Conservation (phyloP, 2,888 invertebrate species). For the Agrotis clavis region DNA sequence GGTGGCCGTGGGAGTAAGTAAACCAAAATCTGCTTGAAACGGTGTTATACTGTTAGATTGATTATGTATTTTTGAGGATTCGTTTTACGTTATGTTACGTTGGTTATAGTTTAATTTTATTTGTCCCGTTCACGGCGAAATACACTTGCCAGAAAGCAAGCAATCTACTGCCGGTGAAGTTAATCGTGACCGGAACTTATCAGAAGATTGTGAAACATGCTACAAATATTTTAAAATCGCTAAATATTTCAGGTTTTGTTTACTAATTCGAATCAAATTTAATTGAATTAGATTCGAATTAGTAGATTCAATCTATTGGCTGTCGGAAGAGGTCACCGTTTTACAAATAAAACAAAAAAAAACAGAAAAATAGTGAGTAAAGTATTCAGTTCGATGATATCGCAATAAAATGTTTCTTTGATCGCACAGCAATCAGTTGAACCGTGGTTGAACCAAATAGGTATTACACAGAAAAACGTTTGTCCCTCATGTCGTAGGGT, state of each 20-base stretch:
- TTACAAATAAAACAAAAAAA: background rate
- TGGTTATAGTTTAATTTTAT: too few relatives aligned
- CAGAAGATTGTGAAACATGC: background rate
- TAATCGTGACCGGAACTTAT: background rate
- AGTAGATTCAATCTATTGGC: background rate
- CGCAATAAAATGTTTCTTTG: background rate
- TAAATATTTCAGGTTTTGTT: background rate
- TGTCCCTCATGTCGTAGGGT: too few relatives aligned
- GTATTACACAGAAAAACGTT: background rate
- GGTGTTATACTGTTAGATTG: too few relatives aligned
- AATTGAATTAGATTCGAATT: background rate
- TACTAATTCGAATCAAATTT: slow-evolving; percentile 6
- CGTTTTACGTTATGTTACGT: too few relatives aligned
- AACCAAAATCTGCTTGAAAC: too few relatives aligned
- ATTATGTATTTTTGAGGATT: too few relatives aligned
- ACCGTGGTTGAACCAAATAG: background rate
- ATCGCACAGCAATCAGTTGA: background rate
- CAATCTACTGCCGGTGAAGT: background rate
- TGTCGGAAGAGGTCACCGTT: slow-evolving; percentile 7
- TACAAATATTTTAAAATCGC: background rate
- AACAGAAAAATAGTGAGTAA: background rate
- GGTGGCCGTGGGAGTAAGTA: too few relatives aligned
- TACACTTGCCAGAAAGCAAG: too few relatives aligned
- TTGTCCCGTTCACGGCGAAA: too few relatives aligned
- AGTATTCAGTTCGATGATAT: background rate